Conservation (phyloP, 2,797 vertebrate genomes). For the Clarias fuscus region DNA sequence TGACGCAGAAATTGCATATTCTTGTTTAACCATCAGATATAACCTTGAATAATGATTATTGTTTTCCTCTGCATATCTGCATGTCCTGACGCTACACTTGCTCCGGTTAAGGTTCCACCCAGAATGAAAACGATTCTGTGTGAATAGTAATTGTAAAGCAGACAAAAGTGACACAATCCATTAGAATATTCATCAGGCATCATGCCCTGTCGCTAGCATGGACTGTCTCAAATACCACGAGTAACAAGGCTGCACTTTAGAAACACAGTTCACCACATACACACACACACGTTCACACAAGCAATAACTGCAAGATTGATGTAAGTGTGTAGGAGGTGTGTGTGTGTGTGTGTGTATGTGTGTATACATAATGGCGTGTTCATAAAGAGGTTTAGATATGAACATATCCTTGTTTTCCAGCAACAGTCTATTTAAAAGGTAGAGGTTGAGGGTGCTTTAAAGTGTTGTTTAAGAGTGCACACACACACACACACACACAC, state of each 20-base stretch:
- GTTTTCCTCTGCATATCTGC: neutral
- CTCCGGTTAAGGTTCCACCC: neutral
- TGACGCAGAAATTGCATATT: neutral
- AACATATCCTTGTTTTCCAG: neutral
- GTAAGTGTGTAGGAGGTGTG: neutral
- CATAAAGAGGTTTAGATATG: neutral
- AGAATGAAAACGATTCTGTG: neutral
- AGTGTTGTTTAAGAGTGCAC: neutral
- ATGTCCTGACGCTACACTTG: neutral
- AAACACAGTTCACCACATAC: neutral
- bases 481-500: constrained; percentile 9
- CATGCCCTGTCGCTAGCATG: neutral
- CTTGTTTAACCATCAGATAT: neutral
- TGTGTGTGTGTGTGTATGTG: neutral
- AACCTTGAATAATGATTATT: neutral
- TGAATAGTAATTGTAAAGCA: neutral
- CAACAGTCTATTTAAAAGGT: neutral
- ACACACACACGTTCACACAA: neutral
- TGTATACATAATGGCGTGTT: neutral
- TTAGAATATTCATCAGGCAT: neutral
- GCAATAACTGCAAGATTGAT: neutral
- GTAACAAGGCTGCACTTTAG: neutral
- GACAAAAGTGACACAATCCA: neutral
- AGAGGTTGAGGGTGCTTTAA: neutral
- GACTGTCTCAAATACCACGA: neutral